Evolutionary conservation across 1,140 invertebrate species (phyloP), one percentile per base, ranked within the genome.

Genomic region (Vollenhovia emeryi): DNA sequence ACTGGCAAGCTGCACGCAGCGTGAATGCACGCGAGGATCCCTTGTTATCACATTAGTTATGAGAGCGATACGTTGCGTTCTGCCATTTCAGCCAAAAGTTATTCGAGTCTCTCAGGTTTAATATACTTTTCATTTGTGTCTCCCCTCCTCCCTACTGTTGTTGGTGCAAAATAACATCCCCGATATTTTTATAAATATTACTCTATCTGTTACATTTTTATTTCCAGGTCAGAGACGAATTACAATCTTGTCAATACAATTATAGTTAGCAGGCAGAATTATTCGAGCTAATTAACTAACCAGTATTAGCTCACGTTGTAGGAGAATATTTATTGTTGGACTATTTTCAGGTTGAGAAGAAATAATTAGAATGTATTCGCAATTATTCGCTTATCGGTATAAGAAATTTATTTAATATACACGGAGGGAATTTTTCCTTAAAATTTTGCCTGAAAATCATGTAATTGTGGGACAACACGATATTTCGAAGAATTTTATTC

Each of bases 1-100:
- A n/a, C 24, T 13, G 18, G 18, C 40, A 43, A 59, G 33, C 59
- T 57, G 13, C 15, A 75, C 13, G 21, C 52, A 27, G 33, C 7
- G 7, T 30, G n/a, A 43, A 45, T 33, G 7, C 30, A 27, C 21
- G 43, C 15, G 45, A 79, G 15, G 0, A 36, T 59, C 15, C 9
- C 33, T 48, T 30, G 27, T 78, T 79, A 40, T 36, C 30, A 36
- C 8, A 24, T 50, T 21, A 50, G n/a, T 79, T 30, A 79, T 50
- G n/a, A 50, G 18, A 50, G 48, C 15, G 9, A 3, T 43, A 43
- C 11, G 43, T 50, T 50, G n/a, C 4, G 9, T 50, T 50, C 48
- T 50, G 15, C 5, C n/a, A n/a, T 50, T 50, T 50, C 5, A 50
- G 48, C 15, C 6, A 2, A n/a, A 50, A 50, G 13, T 50, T n/a